Percentiles rank a stretch among this genome's conserved stretches.
phyloP scores from a whole-genome alignment of 2,797 vertebrate genomes.

The Danio jaintianensis region DNA sequence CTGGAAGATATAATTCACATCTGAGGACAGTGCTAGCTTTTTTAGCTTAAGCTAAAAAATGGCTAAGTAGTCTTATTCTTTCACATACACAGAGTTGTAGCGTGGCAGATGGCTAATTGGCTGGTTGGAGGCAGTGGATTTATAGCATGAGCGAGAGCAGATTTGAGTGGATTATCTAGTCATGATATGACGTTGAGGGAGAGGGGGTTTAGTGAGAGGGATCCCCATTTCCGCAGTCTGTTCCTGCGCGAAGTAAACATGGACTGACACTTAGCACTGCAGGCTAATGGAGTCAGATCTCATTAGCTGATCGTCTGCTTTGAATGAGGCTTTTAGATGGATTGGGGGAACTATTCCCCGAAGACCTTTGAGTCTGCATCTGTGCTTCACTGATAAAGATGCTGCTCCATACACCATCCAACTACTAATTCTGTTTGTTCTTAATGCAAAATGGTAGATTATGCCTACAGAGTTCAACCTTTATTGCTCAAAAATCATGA shows the following conservation, averaged over 20 bases:
- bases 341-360: conserved; percentile 51
- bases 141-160: conserved; percentile 70
- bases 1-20: neutral
- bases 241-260: conserved; percentile 50
- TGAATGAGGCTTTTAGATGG: conserved; percentile 61
- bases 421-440: conserved; percentile 8
- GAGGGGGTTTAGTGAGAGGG: conserved; percentile 51
- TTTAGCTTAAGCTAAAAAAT: no score
- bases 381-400: conserved; percentile 53
- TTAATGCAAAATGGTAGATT: conserved; percentile 5
- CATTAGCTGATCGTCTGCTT: conserved; percentile 64
- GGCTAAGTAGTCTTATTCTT: neutral
- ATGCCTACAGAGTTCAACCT: neutral
- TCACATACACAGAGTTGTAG: conserved; percentile 9
- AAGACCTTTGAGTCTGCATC: conserved; percentile 37
- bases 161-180: conserved; percentile 77
- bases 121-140: conserved; percentile 76
- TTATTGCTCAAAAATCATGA: no score
- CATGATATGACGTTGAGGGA: conserved; percentile 65
- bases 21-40: neutral
- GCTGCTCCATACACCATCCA: conserved; percentile 12
- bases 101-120: conserved; percentile 90
- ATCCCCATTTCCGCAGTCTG: conserved; percentile 59
- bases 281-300: conserved; percentile 60
- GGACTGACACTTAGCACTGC: conserved; percentile 55